Evolutionary conservation across 2,888 invertebrate species (phyloP), one percentile per base, ranked within the genome.

Genomic region (Bedellia somnulentella): DNA sequence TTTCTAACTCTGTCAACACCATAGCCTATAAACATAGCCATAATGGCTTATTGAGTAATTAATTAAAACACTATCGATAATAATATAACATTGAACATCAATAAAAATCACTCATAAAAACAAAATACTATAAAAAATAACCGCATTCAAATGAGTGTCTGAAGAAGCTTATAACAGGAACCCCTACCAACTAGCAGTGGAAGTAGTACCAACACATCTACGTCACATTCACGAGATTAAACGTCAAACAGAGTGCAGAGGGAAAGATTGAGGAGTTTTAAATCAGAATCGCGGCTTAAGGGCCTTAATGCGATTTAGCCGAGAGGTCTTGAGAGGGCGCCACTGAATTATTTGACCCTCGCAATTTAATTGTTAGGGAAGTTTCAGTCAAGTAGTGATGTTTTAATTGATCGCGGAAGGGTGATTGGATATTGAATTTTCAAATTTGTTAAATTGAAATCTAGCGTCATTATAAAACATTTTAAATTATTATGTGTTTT

Each of bases 181-280:
- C n/a, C n/a, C n/a, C n/a, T n/a, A n/a, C n/a, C n/a, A n/a, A n/a
- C n/a, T n/a, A n/a, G n/a, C n/a, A n/a, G n/a, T n/a, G n/a, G n/a
- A n/a, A n/a, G n/a, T n/a, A n/a, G n/a, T n/a, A n/a, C n/a, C n/a
- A n/a, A n/a, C n/a, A n/a, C 23, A 15, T 15, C 29, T 30, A 32
- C 27, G 31, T 40, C 42, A 42, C 37, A 37, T 37, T 36, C 40
- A 37, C 34, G 35, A 43, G 43, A 43, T 41, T 43, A 43, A 40
- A 41, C 33, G 40, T 34, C 39, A 35, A 31, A 32, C 31, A 31
- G 27, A 27, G 24, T 11, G 13, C 18, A 15, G 12, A 27, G 32
- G 28, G 16, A 27, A 32, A 32, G 32, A 32, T 32, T 27, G 27
- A 27, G 32, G 28, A 32, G 28, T 32, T 32, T 32, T 32, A 28